Conservation (phyloP, 2,888 invertebrate genomes). For the Isotomurus palustris region DNA sequence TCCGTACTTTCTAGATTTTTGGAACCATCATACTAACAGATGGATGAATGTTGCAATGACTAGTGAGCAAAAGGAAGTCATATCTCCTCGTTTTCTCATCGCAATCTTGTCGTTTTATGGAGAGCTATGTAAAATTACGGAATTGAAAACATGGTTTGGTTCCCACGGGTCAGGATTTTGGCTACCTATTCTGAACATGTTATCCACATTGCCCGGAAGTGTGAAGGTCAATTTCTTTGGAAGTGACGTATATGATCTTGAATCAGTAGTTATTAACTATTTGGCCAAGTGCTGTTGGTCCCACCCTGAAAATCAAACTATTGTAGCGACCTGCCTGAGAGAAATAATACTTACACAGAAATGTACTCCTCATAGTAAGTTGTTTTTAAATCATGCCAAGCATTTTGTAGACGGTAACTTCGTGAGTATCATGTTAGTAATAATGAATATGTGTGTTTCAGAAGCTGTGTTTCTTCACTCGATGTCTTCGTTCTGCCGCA, state of each 20-base stretch:
- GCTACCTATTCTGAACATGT: conserved; percentile 70
- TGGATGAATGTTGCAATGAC: conserved; percentile 17
- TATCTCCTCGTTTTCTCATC: conserved; percentile 29
- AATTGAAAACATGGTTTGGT: conserved; percentile 84
- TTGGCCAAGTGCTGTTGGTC: conserved; percentile 78
- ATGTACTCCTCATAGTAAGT: conserved; percentile 50
- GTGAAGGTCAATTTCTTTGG: conserved; percentile 42
- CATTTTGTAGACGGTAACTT: not conserved
- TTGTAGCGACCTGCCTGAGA: conserved; percentile 73
- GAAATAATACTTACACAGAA: conserved; percentile 65
- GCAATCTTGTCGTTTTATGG: conserved; percentile 74
- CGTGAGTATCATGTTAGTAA: not conserved
- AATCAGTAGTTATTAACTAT: conserved; percentile 74
- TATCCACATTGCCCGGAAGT: conserved; percentile 51
- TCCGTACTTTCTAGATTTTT: conserved; percentile 29
- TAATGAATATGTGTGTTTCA: conserved; percentile 33
- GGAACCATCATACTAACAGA: conserved; percentile 31
- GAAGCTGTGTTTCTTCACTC: conserved; percentile 55
- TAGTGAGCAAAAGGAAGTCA: conserved; percentile 7
- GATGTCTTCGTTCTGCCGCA: conserved; percentile 81
- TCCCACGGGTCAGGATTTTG: conserved; percentile 77
- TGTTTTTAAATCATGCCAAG: not conserved
- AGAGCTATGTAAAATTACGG: conserved; percentile 71
- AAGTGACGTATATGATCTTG: conserved; percentile 53
- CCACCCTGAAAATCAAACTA: conserved; percentile 76